phyloP scores from a whole-genome alignment of 2,113 vertebrate species.

The Cochlearius cochlearius region DNA sequence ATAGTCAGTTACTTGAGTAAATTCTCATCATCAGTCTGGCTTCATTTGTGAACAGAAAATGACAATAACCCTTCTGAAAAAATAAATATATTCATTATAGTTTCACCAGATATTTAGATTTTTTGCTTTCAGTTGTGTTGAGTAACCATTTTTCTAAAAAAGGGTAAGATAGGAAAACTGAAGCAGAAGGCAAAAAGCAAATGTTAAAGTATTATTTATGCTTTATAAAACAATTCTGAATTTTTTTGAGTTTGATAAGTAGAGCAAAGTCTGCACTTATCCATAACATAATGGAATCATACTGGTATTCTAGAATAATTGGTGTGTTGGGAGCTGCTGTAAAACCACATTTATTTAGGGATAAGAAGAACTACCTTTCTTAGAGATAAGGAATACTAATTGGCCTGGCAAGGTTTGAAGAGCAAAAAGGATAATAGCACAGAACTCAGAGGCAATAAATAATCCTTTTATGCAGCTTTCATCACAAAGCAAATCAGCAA shows the following conservation, averaged over 20 bases:
- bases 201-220: neutral
- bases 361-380: slow-evolving; percentile 14
- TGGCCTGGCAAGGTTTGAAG: neutral
- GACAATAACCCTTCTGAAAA: neutral
- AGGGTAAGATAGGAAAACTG: neutral
- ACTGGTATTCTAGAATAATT: slow-evolving; percentile 2
- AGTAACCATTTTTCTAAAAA: neutral
- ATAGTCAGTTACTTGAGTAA: neutral
- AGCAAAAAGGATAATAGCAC: neutral
- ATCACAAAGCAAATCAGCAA: neutral
- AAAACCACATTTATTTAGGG: slow-evolving; percentile 7
- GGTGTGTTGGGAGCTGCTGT: neutral
- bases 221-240: neutral
- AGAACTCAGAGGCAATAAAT: neutral
- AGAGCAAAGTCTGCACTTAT: slow-evolving; percentile 2
- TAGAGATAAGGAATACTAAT: slow-evolving; percentile 49
- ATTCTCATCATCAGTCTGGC: neutral
- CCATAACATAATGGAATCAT: neutral
- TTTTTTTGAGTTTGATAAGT: slow-evolving; percentile 15
- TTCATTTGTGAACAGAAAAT: neutral
- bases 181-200: neutral
- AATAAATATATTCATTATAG: neutral
- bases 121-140: neutral
- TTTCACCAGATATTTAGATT: neutral
- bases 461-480: neutral